Evolutionary conservation across 1,140 invertebrate species (phyloP), one percentile per base, ranked within the genome.

Genomic region (Diploscapter pachys): DNA sequence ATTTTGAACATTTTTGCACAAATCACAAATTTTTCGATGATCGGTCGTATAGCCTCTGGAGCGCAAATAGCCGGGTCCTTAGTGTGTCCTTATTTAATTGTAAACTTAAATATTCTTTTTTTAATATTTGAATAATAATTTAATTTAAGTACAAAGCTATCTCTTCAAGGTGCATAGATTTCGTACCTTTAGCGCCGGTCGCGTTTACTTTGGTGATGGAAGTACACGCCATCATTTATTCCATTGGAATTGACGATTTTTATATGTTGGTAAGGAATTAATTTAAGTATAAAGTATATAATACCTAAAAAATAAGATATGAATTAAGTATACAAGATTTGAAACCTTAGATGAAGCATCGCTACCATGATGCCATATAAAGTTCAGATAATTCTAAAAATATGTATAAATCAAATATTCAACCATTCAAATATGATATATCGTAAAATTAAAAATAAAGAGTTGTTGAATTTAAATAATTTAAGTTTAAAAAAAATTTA

Each of bases 171-270:
- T 72, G 82, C 52, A 84, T 84, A 13, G 82, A 84, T 72, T 84
- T 84, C 59, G 78, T 84, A 55, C 82, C 82, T 4, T 72, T 84
- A 48, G 80, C 80, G n/a, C 82, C 82, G 13, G 82, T 84, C 49
- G 83, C 82, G 8, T 83, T 84, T 69, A 84, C 83, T 31, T 80
- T 74, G 79, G 72, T 82, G 5, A 85, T 83, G 83, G 83, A 83
- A 77, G 31, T 83, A 6, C 82, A 84, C 56, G 82, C 82, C 4
- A 84, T 84, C 48, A 71, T 83, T 54, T 84, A 85, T 55, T 71
- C 72, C 55, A 75, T 84, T 54, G 83, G 80, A 13, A 85, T 84
- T 53, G 78, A 84, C 66, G 82, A 84, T 63, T 81, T 84, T 71
- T 84, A 84, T 53, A 79, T 84, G 79, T 71, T 84, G 75, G 83